Base-by-base conservation (phyloP, 2,797 vertebrate genomes). In the Intellagama lesueurii region DNA sequence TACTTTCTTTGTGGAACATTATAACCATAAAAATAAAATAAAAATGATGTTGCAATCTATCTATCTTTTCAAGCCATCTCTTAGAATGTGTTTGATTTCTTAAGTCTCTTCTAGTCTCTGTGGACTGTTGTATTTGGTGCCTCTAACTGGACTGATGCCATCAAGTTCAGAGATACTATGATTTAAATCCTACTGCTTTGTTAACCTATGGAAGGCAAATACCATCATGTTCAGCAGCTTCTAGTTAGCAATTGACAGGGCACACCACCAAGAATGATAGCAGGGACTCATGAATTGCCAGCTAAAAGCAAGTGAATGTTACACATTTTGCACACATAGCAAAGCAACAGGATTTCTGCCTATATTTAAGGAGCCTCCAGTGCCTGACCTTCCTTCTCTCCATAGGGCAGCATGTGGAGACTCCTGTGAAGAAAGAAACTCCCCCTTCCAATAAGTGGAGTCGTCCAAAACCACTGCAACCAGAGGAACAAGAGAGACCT, bases 341-440 rank as follows among this genome's bases (percentile, higher is more conserved):
- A 4, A 64, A 64, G 16, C 1, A 14, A 64, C 19, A 22, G 5
- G 60, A 22, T 64, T 64, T 64, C 19, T 22, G 16, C 60, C 60
- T 64, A 79, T 76, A 73, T 80, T 82, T 69, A n/a, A 26, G 73
- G 9, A 49, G 5, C 35, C 86, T 49, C 35, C 26, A 1, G 14
- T 5, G 12, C 92, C 69, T 85, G 1, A 4, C 85, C 2, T 19
- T 72, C 6, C 32, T 30, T 78, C 89, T 40, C 47, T 87, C 5
- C 90, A n/a, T 92, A 98, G 98, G 95, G 80, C 83, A 91, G 82
- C 90, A 96, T 32, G 93, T 87, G 60, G 60, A 64, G 0, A 92
- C 93, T 82, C 93, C 32, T 68, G 81, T 96, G 87, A 97, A 95
- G 90, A 90, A 68, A 32, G 81, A 92, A 28, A 97, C 87, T 64